A percentile compares a stretch with the other conserved stretches of the same genome.
phyloP scores from a whole-genome alignment of 2,888 invertebrate genomes.

The Drosophila anomalata region DNA sequence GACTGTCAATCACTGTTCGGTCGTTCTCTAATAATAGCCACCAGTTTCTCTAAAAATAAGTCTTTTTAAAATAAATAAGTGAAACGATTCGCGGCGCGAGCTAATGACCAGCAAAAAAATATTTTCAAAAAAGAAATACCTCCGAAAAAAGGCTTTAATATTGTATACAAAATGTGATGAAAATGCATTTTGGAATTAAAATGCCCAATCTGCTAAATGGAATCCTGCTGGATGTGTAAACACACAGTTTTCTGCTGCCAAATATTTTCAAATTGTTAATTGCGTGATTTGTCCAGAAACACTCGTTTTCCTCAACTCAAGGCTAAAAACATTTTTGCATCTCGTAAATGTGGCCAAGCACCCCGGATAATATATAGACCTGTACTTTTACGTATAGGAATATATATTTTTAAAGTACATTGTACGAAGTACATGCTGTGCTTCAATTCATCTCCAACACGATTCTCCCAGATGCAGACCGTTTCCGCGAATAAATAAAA shows the following conservation, averaged over 20 bases:
- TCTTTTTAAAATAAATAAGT: conserved; percentile 15
- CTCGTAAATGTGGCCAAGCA: conserved; percentile 59
- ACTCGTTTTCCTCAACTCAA: conserved; percentile 47
- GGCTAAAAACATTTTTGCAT: conserved; percentile 64
- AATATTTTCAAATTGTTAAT: conserved; percentile 14
- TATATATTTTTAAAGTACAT: conserved; percentile 36
- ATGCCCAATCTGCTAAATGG: neutral
- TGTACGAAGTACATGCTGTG: conserved; percentile 37
- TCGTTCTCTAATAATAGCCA: neutral
- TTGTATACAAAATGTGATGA: conserved; percentile 27
- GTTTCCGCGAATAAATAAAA: conserved; percentile 33
- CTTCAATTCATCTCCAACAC: conserved; percentile 43
- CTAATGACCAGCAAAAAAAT: conserved; percentile 1
- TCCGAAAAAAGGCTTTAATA: neutral
- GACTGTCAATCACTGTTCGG: conserved; percentile 37
- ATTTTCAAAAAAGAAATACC: conserved; percentile 4
- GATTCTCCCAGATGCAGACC: conserved; percentile 29
- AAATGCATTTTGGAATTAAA: conserved; percentile 27
- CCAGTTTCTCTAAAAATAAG: neutral
- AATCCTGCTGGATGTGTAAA: conserved; percentile 23
- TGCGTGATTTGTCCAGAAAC: conserved; percentile 46
- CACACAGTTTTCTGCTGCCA: conserved; percentile 18
- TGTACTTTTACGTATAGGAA: conserved; percentile 19
- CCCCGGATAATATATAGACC: conserved; percentile 36
- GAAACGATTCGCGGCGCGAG: neutral